phyloP scores from a whole-genome alignment of 2,888 invertebrate genomes.

The Pristionchus maxplancki region DNA sequence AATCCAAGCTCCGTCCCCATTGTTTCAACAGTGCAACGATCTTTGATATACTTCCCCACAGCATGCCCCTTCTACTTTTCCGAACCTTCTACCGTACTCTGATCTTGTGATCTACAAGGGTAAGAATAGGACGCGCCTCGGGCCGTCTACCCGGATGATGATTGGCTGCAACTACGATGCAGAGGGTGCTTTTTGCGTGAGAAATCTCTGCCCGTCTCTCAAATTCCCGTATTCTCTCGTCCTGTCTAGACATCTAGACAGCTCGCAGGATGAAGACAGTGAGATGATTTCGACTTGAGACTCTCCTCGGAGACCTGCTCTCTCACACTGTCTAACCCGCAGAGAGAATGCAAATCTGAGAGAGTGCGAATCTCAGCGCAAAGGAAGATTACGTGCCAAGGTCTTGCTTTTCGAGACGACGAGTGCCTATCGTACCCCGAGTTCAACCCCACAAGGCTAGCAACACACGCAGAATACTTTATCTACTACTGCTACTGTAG shows the following conservation, averaged over 20 bases:
- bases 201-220: not conserved
- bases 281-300: not conserved
- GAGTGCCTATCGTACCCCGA: not conserved
- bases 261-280: not conserved
- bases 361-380: no score
- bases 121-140: not conserved
- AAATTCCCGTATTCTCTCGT: not conserved
- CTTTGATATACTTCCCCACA: no score
- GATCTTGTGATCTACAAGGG: not conserved
- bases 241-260: not conserved
- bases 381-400: not conserved
- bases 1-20: not conserved
- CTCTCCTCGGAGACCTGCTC: no score
- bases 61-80: no score
- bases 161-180: not conserved
- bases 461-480: no score
- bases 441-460: no score
- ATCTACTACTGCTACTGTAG: no score
- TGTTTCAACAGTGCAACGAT: no score
- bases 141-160: not conserved
- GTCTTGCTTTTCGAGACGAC: not conserved
- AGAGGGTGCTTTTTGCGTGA: not conserved
- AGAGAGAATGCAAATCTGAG: no score
- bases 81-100: not conserved
- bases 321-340: no score